These are phyloP conservation scores for Marasmarcha lunaedactyla DNA, from an alignment of 2,888 invertebrate species.

Conservation along the genomic window DNA sequence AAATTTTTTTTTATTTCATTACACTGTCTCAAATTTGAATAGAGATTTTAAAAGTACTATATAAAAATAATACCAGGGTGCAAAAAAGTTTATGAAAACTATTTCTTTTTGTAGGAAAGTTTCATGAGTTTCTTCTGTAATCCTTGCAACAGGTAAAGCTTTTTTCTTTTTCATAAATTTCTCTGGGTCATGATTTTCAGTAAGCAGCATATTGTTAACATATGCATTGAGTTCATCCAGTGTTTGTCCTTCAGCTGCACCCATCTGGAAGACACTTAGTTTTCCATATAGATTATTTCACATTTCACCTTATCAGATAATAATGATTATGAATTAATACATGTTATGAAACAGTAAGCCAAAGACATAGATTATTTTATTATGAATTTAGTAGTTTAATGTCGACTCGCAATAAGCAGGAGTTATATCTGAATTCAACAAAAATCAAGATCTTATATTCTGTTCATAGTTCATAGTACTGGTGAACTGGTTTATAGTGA, in stretches of 20 bases:
- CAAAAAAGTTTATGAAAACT: conserved; percentile 88
- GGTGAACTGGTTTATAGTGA: too few relatives aligned
- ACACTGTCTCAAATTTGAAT: background rate
- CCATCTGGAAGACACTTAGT: conserved; percentile 71
- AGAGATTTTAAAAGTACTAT: background rate
- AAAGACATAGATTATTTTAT: too few relatives aligned
- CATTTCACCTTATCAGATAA: background rate
- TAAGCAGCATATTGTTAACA: conserved; percentile 75
- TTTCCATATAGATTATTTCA: background rate
- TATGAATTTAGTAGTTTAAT: too few relatives aligned
- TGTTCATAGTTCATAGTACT: too few relatives aligned
- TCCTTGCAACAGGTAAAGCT: conserved; percentile 63
- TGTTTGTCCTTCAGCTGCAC: conserved; percentile 77
- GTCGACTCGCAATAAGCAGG: too few relatives aligned
- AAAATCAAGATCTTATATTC: too few relatives aligned
- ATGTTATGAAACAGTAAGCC: too few relatives aligned
- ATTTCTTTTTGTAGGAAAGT: conserved; percentile 77
- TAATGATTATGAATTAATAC: background rate
- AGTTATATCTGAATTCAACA: too few relatives aligned
- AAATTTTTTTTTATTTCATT: conserved; percentile 2
- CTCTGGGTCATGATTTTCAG: conserved; percentile 57
- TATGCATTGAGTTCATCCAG: conserved; percentile 78
- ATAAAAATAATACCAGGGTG: conserved; percentile 77
- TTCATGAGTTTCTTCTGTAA: conserved; percentile 80
- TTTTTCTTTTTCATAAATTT: conserved; percentile 62